Base-by-base conservation (phyloP, 2,797 vertebrate genomes). In the Bradypodion pumilum region DNA sequence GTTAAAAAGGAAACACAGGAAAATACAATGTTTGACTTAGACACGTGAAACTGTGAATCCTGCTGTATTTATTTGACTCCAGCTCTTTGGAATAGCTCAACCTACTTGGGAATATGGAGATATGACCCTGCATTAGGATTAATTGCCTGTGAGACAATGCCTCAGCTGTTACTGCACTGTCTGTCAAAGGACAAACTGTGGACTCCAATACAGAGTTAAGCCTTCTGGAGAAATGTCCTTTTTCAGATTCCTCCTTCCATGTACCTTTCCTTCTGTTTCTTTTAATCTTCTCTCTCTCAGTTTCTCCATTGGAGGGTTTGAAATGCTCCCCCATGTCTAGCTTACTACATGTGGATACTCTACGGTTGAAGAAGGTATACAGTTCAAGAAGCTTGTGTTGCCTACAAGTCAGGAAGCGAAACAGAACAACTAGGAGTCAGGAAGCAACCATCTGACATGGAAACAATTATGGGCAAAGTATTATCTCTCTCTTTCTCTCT, bases 351-450 rank as follows among this genome's bases (percentile, higher is more conserved):
- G 86, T 93, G 92, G 62, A 86, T 83, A 93, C 90, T 93, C 90
- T 87, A 92, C 86, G 85, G 90, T 95, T 93, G 91, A 0, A 69
- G 75, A 88, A 91, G 81, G 89, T 91, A 7, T 23, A 93, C 89
- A 84, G 59, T 93, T 91, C 78, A n/a, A 82, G 91, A 93, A 87
- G 90, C 91, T 77, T 84, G 87, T 78, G 92, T 90, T 82, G 63
- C 93, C 93, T 93, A 93, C 92, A 87, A 93, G 95, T 94, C 90
- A 93, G 93, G 91, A 15, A 56, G 21, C 68, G 92, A 15, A 56
- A 56, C 68, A 75, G 2, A 77, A 12, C 19, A 35, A 29, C 44
- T 3, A 13, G 8, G 12, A 8, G 35, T 46, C 25, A 0, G 5
- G 88, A 85, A 81, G 80, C 65, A 65, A 84, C 72, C 1, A 1